These are phyloP conservation scores for Melitaea athalia DNA, from an alignment of 2,888 invertebrate species.

Conservation along the genomic window DNA sequence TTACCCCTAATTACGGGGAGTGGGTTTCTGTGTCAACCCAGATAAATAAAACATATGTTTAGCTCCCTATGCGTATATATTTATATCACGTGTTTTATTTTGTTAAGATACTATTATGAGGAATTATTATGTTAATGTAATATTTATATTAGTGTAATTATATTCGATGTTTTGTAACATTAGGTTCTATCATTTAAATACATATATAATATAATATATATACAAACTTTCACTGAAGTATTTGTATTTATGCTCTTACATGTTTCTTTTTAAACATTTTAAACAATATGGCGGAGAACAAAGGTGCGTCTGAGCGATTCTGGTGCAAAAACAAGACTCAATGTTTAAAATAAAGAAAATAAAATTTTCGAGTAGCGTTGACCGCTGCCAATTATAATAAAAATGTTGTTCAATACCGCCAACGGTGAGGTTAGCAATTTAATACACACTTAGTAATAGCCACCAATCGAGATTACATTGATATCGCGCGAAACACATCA, in stretches of 20 bases:
- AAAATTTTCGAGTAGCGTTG: constrained; percentile 77
- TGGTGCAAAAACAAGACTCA: constrained; percentile 73
- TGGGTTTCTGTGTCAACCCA: constrained; percentile 69
- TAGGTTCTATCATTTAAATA: not conserved
- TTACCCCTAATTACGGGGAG: constrained; percentile 65
- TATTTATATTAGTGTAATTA: not conserved
- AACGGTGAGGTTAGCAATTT: constrained; percentile 69
- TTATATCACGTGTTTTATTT: not conserved
- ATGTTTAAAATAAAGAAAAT: constrained; percentile 69
- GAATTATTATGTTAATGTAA: not conserved
- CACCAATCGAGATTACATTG: constrained; percentile 40
- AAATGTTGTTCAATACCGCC: constrained; percentile 73
- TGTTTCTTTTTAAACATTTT: constrained; percentile 54
- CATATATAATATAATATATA: not conserved
- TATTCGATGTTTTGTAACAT: not conserved
- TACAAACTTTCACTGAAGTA: constrained; percentile 61
- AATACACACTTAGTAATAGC: constrained; percentile 57
- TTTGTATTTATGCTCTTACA: constrained; percentile 50
- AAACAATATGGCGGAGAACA: constrained; percentile 74
- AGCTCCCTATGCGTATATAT: constrained; percentile 2
- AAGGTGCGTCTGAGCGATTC: constrained; percentile 66
- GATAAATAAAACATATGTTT: constrained; percentile 31
- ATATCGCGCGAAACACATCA: constrained; percentile 24
- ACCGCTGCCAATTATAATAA: constrained; percentile 79
- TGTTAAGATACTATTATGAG: constrained; percentile 1